These are phyloP conservation scores for Trichoplusia ni DNA, from an alignment of 1,140 invertebrate genomes.

Conservation along the genomic window DNA sequence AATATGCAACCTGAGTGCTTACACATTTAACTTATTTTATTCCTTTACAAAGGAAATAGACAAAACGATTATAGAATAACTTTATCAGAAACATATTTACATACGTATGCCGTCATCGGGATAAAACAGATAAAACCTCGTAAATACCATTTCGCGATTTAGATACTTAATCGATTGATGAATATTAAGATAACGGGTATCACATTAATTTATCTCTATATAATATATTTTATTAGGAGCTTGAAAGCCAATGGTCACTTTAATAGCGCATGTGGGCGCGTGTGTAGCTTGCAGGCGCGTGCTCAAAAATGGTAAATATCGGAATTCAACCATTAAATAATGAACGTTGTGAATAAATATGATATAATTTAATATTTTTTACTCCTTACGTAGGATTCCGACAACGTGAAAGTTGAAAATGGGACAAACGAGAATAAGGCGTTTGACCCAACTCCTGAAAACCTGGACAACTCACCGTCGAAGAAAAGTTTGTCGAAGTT, in stretches of 20 bases:
- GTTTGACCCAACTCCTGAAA: conserved; percentile 45
- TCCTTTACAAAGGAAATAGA: too few species aligned
- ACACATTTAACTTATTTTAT: too few species aligned
- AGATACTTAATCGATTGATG: conserved; percentile 14
- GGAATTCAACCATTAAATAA: too few species aligned
- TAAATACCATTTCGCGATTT: not conserved
- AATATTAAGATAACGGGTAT: conserved; percentile 18
- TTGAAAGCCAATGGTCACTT: conserved; percentile 13
- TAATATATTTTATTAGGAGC: conserved; percentile 22
- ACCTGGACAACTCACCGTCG: not conserved
- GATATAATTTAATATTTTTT: not conserved
- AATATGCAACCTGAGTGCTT: too few species aligned
- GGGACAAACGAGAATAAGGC: conserved; percentile 38
- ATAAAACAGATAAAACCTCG: too few species aligned
- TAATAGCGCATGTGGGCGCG: conserved; percentile 4
- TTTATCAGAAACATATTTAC: too few species aligned
- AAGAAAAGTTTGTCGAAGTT: not conserved
- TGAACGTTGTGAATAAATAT: not conserved
- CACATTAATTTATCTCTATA: conserved; percentile 27
- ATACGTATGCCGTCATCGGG: too few species aligned
- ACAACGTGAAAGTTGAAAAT: conserved; percentile 35
- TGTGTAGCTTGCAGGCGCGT: not conserved
- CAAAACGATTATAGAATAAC: too few species aligned
- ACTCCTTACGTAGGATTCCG: conserved; percentile 34
- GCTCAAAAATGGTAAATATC: not conserved